Base-by-base conservation (phyloP, 2,797 vertebrate species). In the Amniataba percoides region DNA sequence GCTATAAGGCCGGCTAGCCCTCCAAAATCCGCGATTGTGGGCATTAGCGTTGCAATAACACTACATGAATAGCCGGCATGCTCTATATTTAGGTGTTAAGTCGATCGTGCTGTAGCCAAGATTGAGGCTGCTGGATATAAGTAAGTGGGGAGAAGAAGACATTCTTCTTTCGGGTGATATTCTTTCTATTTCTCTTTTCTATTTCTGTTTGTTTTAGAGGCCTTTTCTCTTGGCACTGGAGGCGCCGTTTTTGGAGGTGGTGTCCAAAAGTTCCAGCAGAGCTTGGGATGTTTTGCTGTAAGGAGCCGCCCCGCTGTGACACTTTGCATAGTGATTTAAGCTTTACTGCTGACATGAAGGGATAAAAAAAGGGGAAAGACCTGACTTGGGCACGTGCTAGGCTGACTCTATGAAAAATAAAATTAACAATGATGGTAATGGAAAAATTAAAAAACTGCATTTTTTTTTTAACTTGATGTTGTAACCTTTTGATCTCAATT, bases 51-150 rank as follows among this genome's bases (percentile, higher is more conserved):
- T 75, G 91, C 89, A 94, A 94, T 93, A 92, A 92, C 88, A 90
- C 88, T 77, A 92, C 89, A 93, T 89, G 90, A 94, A 94, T 92
- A 88, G 89, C 85, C 81, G 67, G 81, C 83, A 74, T 74, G 67
- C 87, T 90, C 92, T 93, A 93, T 93, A 94, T 95, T 94, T 94
- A 92, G 91, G 88, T 83, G 89, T 87, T 92, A 93, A 94, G 91
- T 94, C 85, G 73, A 84, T 77, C 65, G 39, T 59, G 85, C 83
- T 67, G 83, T 55, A 75, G 78, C 83, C 73, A 82, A 86, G 87
- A 89, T 84, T 83, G 83, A 80, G 75, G 64, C 81, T 81, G 72
- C 64, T 68, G 78, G 72, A 72, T 84, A 83, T 66, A 62, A 73
- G 78, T 36, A 59, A 3, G 49, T 48, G 62, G 78, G 74, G 80